Evolutionary conservation across 2,888 invertebrate species (phyloP), one percentile per base, ranked within the genome.

Genomic region (Scaptomyza cyrtandrae): DNA sequence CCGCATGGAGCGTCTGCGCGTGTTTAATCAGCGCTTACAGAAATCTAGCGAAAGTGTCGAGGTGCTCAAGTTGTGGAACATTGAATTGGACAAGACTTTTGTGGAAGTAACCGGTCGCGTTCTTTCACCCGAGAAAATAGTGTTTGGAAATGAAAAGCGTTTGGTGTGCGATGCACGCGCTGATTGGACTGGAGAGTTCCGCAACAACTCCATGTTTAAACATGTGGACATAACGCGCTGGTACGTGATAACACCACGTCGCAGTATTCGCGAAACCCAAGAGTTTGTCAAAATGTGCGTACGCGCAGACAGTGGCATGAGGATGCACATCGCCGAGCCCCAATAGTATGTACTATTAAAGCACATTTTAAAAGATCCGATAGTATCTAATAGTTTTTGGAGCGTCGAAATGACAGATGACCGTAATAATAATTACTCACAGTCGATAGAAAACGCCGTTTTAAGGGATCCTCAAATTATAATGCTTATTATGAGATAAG

Each of bases 141-240:
- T 93, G 0, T 94, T 94, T 71, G 94, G 93, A 0, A 84, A 90
- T 4, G 29, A 71, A 0, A 62, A 45, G 70, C 71, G 53, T 27
- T 89, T 60, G 49, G 5, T 55, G 1, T 91, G 89, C 35, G 88
- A 90, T 13, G 91, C 92, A 0, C 93, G 93, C 1, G 97, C 96
- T 0, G 97, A 98, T 57, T 98, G 98, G 97, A 95, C 96, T 0
- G 90, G 93, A 1, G 94, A 95, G 37, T 93, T 97, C 89, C 93
- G 96, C 70, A 90, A 92, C 0, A 90, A 80, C 0, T 68, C 89
- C 0, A 93, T 94, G 93, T 92, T 92, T 41, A 58, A 64, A 0
- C 78, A 86, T 13, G 83, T 83, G 1, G 71, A 80, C 1, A 78
- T 93, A 0, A 76, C 52, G 0, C 82, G 92, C 0, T 94, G 93